Evolutionary conservation across 2,113 vertebrate species (phyloP), one percentile per base, ranked within the genome.

Genomic region (Bufo gargarizans): DNA sequence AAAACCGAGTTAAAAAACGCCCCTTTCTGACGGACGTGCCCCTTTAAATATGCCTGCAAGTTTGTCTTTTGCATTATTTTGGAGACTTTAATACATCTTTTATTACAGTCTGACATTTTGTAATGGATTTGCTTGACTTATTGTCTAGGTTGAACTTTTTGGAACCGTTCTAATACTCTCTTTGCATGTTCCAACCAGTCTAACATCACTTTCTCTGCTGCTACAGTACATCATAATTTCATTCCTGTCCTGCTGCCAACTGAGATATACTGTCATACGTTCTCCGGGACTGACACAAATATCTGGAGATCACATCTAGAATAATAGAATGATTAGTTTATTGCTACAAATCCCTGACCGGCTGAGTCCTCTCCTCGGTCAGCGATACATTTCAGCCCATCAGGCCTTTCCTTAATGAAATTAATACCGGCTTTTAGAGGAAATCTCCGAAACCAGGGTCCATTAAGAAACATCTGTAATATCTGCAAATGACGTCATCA

Each of bases 381-480:
- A 19, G 47, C 20, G 72, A 61, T 61, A 22, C 4, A 58, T 45
- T 4, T 10, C 9, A 81, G 22, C 33, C 11, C 58, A 45, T 59
- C 77, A 58, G n/a, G 55, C 11, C 77, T 14, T 8, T 61, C 78
- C 22, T 17, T 81, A 58, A 81, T 61, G 56, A 81, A 81, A 81
- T 16, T 59, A 81, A 81, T 81, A 81, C 56, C 22, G 20, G 78
- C 78, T 81, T 61, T 61, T 81, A 81, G 19, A 43, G 58, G 77
- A 58, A 80, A 80, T 80, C 53, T 14, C 50, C 17, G 77, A 79
- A 33, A 79, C 77, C 16, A 7, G 12, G 78, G 10, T 61, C 14
- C 55, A 81, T 81, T 81, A 81, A 45, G 78, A 7, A 81, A 81
- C 78, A 81, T 81, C 55, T 59, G 55, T 81, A 81, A 33, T 59